Evolutionary conservation across 2,888 invertebrate species (phyloP), one percentile per base, ranked within the genome.

Genomic region (Entomobrya proxima): DNA sequence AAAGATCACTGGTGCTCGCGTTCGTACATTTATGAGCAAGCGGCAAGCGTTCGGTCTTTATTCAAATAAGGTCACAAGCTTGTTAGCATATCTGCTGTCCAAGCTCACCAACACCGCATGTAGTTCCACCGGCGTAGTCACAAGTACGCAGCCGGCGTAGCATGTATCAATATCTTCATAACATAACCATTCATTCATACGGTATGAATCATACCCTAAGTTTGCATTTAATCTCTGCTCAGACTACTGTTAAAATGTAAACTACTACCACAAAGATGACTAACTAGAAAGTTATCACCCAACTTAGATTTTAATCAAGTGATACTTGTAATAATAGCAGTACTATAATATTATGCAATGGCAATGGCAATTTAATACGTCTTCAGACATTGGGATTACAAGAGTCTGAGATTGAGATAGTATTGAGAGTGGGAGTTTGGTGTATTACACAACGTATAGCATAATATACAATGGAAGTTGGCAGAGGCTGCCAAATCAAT

Each of bases 61-160:
- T 64, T 35, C 37, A 64, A 64, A 64, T 64, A 64, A 64, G 64
- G 64, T 64, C 64, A 64, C 30, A 64, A 30, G 35, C 24, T 18
- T 11, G 37, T 32, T n/a, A n/a, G 32, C 18, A 35, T 58, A 32
- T n/a, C 32, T 32, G 32, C 58, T n/a, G 13, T 13, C 50, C 50
- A 50, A 6, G 21, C 50, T 18, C n/a, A 50, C 11, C 18, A 50
- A 6, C 9, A 55, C 55, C 55, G 55, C 55, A 55, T 27, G n/a
- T n/a, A 11, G 24, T 55, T 21, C 55, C 13, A 27, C 2, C 21
- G 55, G 55, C 55, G n/a, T 55, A 55, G 9, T 27, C 18, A 55
- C 55, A 9, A 55, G 55, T 7, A 13, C 21, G 15, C 55, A 55
- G 11, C 55, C 55, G 15, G 50, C 18, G 18, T 50, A 18, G 18